These are phyloP conservation scores for Festucalex cinctus DNA, from an alignment of 2,113 vertebrate genomes.

Conservation along the genomic window DNA sequence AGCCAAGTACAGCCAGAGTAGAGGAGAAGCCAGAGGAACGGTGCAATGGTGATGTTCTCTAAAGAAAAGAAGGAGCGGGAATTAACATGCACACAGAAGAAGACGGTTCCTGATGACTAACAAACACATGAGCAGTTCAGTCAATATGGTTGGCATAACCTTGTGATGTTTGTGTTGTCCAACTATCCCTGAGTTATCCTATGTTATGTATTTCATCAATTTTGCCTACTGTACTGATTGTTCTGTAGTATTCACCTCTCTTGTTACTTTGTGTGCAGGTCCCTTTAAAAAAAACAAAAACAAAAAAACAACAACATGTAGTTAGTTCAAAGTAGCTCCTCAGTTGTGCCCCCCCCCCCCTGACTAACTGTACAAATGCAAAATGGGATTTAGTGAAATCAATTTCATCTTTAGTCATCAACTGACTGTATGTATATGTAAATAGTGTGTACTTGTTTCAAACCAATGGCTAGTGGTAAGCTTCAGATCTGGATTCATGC, in stretches of 20 bases:
- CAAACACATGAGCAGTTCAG: conserved; percentile 48
- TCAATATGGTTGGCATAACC: conserved; percentile 63
- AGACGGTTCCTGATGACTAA: conserved; percentile 29
- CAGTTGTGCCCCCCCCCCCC: conserved; percentile 29
- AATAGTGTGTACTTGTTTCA: conserved; percentile 8
- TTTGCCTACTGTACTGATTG: conserved; percentile 49
- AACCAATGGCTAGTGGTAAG: conserved; percentile 46
- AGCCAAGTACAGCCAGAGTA: conserved; percentile 54
- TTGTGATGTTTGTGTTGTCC: conserved; percentile 47
- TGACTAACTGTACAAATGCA: conserved; percentile 42
- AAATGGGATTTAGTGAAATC: conserved; percentile 45
- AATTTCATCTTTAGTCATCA: conserved; percentile 18
- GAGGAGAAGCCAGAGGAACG: conserved; percentile 61
- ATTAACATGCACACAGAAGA: conserved; percentile 27
- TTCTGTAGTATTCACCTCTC: conserved; percentile 41
- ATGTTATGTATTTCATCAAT: conserved; percentile 38
- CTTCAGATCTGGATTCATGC: conserved; percentile 47
- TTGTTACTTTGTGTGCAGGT: conserved; percentile 51
- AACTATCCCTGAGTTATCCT: conserved; percentile 38
- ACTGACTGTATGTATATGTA: conserved; percentile 48
- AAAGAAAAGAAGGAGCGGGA: conserved; percentile 68
- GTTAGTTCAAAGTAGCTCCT: conserved; percentile 48
- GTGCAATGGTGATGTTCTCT: conserved; percentile 77
- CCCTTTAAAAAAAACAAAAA: conserved; percentile 54
- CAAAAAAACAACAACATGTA: not conserved